Percentiles rank a stretch among this genome's conserved stretches.
Conservation (phyloP, 2,888 invertebrate genomes). For the Lycocerus yunnanus region DNA sequence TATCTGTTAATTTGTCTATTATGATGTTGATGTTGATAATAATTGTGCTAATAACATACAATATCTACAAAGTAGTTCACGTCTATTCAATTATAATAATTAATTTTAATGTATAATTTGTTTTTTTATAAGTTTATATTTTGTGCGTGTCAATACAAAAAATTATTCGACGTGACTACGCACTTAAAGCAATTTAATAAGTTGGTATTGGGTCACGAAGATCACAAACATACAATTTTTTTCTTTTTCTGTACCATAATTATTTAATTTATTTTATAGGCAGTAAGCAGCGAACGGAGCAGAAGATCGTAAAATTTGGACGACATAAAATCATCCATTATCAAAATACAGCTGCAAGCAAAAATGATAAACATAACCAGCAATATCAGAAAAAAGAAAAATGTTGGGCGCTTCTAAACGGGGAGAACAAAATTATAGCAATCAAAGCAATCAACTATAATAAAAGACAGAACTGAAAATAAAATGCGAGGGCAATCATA, state of each 20-base stretch:
- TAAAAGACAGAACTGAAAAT: conserved; percentile 9
- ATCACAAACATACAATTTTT: conserved; percentile 24
- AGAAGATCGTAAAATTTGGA: conserved; percentile 23
- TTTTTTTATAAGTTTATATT: conserved; percentile 17
- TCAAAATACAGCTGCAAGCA: background rate
- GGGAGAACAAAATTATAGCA: conserved; percentile 17
- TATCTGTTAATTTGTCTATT: background rate
- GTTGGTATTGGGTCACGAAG: conserved; percentile 23
- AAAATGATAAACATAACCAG: background rate
- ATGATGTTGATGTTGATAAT: background rate
- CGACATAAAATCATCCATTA: conserved; percentile 7
- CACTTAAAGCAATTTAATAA: conserved; percentile 21
- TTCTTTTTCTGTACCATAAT: conserved; percentile 18
- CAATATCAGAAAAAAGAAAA: conserved; percentile 2
- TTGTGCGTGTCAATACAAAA: conserved; percentile 27
- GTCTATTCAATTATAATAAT: background rate
- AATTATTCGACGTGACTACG: conserved; percentile 25
- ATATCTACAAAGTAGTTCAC: background rate
- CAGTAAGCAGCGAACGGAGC: conserved; percentile 14
- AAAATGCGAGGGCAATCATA: conserved; percentile 19
- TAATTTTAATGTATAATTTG: background rate
- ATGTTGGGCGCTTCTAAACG: conserved; percentile 10
- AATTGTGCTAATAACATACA: background rate
- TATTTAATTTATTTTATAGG: conserved; percentile 23
- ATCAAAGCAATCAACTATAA: conserved; percentile 19